phyloP scores from a whole-genome alignment of 1,140 invertebrate genomes.

The Drosophila elegans region DNA sequence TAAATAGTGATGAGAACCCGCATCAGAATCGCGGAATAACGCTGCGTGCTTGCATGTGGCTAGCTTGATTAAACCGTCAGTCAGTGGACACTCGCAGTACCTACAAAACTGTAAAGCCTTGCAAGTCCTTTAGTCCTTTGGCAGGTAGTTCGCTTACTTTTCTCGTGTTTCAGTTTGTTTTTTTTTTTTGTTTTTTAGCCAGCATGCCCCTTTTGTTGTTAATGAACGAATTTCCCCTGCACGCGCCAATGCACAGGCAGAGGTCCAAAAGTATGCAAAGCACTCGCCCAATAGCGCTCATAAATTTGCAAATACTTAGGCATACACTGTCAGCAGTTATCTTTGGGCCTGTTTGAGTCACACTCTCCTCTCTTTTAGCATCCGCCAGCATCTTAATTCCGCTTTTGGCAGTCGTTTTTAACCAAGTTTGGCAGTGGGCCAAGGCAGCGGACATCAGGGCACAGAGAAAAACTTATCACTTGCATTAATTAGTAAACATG shows the following conservation, averaged over 20 bases:
- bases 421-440: constrained; percentile 31
- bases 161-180: constrained; percentile 14
- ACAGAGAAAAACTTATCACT: constrained; percentile 20
- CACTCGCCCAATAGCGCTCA: constrained; percentile 46
- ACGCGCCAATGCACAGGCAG: constrained; percentile 19
- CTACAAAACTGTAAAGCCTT: constrained; percentile 38
- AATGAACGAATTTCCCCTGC: constrained; percentile 22
- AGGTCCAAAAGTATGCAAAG: constrained; percentile 32
- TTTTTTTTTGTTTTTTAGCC: not conserved
- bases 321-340: constrained; percentile 54
- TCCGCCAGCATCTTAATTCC: constrained; percentile 50
- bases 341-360: not conserved
- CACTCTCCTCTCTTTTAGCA: not conserved
- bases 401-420: constrained; percentile 52
- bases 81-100: constrained; percentile 27
- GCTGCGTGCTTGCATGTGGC: constrained; percentile 72
- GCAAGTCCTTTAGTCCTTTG: constrained; percentile 10
- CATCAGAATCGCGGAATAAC: constrained; percentile 37
- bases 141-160: constrained; percentile 32
- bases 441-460: constrained; percentile 17
- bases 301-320: constrained; percentile 73
- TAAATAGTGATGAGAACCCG: constrained; percentile 35
- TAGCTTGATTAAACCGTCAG: constrained; percentile 51
- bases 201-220: constrained; percentile 40
- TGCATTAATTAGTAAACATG: not conserved